Conservation (phyloP, 1,140 invertebrate genomes). For the Chymomyza costata region DNA sequence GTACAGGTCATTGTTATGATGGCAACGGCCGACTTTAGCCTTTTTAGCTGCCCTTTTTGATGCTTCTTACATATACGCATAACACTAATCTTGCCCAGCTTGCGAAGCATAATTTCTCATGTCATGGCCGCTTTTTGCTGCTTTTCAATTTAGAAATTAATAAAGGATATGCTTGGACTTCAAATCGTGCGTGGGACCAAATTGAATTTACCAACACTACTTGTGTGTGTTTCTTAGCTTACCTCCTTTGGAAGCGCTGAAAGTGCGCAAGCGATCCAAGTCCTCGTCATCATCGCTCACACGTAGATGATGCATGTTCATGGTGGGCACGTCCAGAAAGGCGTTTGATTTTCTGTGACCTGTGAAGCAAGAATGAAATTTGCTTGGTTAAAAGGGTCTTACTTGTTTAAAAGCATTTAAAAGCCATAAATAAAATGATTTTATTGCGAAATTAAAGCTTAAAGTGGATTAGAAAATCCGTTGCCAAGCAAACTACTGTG, state of each 20-base stretch:
- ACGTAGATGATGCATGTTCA: constrained; percentile 75
- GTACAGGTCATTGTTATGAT: no score
- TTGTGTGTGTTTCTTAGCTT: constrained; percentile 55
- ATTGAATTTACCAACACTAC: no score
- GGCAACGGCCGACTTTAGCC: no score
- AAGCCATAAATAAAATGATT: no score
- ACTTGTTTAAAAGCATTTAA: constrained; percentile 6
- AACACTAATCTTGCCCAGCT: no score
- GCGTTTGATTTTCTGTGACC: constrained; percentile 83
- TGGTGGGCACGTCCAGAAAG: constrained; percentile 87
- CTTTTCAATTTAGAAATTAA: constrained; percentile 68
- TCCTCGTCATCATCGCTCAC: constrained; percentile 82
- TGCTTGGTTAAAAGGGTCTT: background rate
- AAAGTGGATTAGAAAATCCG: no score
- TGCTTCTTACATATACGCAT: no score
- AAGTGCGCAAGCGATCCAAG: constrained; percentile 89
- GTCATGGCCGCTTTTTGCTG: constrained; percentile 37
- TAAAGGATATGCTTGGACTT: constrained; percentile 32
- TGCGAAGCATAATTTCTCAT: constrained; percentile 31
- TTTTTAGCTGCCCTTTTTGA: constrained; percentile 19
- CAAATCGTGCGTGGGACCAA: background rate
- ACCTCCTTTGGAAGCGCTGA: constrained; percentile 93
- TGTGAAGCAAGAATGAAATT: constrained; percentile 21
- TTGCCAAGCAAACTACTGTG: no score
- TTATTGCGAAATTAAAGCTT: background rate